Conservation (phyloP, 2,888 invertebrate genomes). For the Salpingus planirostris region DNA sequence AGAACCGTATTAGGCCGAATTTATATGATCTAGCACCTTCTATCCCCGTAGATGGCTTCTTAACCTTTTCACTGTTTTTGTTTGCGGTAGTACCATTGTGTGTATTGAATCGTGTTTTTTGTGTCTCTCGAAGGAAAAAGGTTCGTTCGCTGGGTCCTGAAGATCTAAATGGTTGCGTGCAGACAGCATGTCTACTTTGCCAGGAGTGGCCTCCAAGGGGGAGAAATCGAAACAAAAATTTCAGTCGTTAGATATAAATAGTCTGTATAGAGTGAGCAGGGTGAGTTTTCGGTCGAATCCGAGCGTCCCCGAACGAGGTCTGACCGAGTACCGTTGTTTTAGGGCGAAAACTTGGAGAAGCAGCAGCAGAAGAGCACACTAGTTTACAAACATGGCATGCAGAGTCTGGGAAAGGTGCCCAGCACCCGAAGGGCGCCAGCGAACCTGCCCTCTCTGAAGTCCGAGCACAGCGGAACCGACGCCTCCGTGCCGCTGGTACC, state of each 20-base stretch:
- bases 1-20: no score
- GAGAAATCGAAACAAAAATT: constrained; percentile 91
- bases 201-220: constrained; percentile 78
- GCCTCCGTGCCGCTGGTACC: constrained; percentile 71
- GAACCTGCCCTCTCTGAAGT: constrained; percentile 97
- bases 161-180: constrained; percentile 85
- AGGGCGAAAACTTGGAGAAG: constrained; percentile 80
- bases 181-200: constrained; percentile 95
- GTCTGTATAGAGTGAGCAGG: constrained; percentile 81
- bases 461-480: constrained; percentile 78
- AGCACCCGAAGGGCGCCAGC: constrained; percentile 97
- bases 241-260: constrained; percentile 97
- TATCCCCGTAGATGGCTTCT: no score
- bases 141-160: constrained; percentile 71
- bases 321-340: neutral
- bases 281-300: constrained; percentile 46
- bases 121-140: constrained; percentile 48
- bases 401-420: constrained; percentile 98
- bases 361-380: constrained; percentile 81
- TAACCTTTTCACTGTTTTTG: no score
- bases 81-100: neutral
- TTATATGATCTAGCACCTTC: no score
- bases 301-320: no score
- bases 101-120: neutral
- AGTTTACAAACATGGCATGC: constrained; percentile 99